phyloP scores from a whole-genome alignment of 2,113 vertebrate genomes.

The Coracopsis vasa region DNA sequence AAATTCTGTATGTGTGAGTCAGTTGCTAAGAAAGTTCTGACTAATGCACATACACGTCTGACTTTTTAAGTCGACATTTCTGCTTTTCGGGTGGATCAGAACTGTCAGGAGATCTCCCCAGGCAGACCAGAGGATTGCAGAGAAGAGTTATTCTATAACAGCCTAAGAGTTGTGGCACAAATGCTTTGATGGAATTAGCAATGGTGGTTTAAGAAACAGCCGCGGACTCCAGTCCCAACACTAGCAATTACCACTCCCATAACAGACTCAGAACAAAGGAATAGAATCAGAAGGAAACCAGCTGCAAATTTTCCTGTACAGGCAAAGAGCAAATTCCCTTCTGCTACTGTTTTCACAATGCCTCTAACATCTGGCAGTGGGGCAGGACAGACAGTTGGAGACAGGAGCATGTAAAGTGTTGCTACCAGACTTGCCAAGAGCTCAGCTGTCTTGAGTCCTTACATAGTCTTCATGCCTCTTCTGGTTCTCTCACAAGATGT shows the following conservation, averaged over 20 bases:
- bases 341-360: not conserved
- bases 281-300: not conserved
- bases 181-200: conserved; percentile 44
- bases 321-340: conserved; percentile 1
- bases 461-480: not conserved
- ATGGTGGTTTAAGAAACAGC: conserved; percentile 12
- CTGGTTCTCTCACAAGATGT: not conserved
- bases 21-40: conserved; percentile 44
- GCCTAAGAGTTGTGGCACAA: not conserved
- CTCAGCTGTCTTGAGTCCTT: not conserved
- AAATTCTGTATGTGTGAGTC: not conserved
- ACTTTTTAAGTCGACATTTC: conserved; percentile 55
- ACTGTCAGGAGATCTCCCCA: conserved; percentile 37
- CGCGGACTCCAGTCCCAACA: not conserved
- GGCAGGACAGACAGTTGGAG: not conserved
- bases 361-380: conserved; percentile 33
- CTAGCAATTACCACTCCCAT: conserved; percentile 15
- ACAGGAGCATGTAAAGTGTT: not conserved
- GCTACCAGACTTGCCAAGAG: not conserved
- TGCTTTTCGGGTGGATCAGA: conserved; percentile 41
- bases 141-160: not conserved
- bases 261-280: conserved; percentile 40
- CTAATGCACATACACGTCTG: conserved; percentile 39
- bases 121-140: conserved; percentile 5
- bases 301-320: not conserved